These are phyloP conservation scores for Phalanger gymnotis DNA, from an alignment of 2,797 vertebrate species.

Conservation along the genomic window DNA sequence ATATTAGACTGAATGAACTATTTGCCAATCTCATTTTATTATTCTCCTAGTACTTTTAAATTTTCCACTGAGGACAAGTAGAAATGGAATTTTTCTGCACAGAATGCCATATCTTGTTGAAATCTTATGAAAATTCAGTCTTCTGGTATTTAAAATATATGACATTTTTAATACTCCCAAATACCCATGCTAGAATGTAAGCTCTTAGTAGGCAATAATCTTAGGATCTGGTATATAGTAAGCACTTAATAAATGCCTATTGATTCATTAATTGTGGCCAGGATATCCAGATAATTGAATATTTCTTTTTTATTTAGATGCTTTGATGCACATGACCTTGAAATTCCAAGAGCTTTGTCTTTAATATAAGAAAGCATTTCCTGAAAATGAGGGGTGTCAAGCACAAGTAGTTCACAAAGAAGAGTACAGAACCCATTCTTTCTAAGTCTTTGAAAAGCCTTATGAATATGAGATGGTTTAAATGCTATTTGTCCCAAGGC, in stretches of 20 bases:
- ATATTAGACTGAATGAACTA: not conserved
- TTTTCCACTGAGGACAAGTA: not conserved
- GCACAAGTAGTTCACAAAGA: not conserved
- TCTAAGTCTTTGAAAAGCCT: not conserved
- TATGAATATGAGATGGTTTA: not conserved
- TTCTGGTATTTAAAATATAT: not conserved
- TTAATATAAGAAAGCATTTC: conserved; percentile 7
- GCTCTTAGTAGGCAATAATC: not conserved
- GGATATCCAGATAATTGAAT: not conserved
- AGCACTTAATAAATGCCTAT: not conserved
- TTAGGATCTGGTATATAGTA: not conserved
- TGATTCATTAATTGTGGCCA: not conserved
- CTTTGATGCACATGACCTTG: conserved; percentile 26
- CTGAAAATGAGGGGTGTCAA: conserved; percentile 22
- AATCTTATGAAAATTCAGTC: not conserved
- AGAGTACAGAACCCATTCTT: not conserved
- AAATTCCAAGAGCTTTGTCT: not conserved
- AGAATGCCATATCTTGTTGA: not conserved
- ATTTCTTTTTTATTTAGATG: conserved; percentile 22
- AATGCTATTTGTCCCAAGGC: conserved; percentile 9
- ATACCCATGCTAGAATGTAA: not conserved
- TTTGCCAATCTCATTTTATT: not conserved
- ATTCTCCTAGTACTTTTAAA: not conserved
- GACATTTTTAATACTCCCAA: not conserved
- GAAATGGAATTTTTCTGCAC: not conserved